phyloP scores from a whole-genome alignment of 2,113 vertebrate genomes.

The Puma concolor region DNA sequence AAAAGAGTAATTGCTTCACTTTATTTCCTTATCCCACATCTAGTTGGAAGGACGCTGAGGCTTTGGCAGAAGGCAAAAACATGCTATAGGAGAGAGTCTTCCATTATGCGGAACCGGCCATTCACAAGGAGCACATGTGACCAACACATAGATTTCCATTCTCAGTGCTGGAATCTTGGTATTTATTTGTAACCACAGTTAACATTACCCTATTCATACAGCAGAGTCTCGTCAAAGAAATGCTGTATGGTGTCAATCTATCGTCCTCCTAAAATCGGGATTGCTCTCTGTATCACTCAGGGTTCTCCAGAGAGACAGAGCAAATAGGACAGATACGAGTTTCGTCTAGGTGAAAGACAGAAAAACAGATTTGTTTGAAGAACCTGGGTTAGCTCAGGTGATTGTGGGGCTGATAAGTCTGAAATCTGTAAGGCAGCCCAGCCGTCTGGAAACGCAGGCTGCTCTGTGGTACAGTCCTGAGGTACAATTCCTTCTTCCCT shows the following conservation, averaged over 20 bases:
- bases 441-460: background rate
- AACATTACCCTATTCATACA: too few relatives aligned
- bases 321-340: background rate
- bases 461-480: background rate
- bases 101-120: fast-evolving
- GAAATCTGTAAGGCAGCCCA: background rate
- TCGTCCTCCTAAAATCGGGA: background rate
- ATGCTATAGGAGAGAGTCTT: fast-evolving
- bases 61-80: too few relatives aligned
- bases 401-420: background rate
- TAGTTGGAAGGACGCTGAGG: too few relatives aligned
- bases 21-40: background rate
- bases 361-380: background rate
- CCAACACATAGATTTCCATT: fast-evolving
- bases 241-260: fast-evolving
- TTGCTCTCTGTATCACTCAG: background rate
- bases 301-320: background rate
- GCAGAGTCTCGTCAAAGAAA: background rate
- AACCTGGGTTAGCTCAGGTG: background rate
- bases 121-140: background rate
- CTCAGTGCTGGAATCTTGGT: too few relatives aligned
- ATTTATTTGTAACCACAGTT: too few relatives aligned
- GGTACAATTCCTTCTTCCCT: background rate
- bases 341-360: background rate
- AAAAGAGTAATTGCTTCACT: fast-evolving